Percentiles rank a stretch among this genome's conserved stretches.
Conservation (phyloP, 2,888 invertebrate genomes). For the Diarsia mendica region DNA sequence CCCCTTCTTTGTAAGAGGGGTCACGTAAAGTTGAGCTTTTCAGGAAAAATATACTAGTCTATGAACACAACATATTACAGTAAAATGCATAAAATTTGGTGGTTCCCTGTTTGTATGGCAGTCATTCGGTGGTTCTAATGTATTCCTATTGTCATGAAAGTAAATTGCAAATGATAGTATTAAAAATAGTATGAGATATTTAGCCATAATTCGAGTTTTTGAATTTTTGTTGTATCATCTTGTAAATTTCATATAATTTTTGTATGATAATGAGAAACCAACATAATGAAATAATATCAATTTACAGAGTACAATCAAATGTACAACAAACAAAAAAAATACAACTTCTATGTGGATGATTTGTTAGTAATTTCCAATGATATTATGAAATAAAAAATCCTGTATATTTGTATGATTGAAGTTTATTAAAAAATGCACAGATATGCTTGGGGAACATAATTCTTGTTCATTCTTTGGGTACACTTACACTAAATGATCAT, state of each 20-base stretch:
- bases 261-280: background rate
- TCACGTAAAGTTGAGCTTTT: too few species aligned
- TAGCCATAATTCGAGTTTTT: background rate
- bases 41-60: background rate
- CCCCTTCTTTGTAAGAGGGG: too few species aligned
- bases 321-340: background rate
- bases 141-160: conserved; percentile 42
- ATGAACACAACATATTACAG: conserved; percentile 47
- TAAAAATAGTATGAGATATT: background rate
- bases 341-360: conserved; percentile 24
- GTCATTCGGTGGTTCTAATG: conserved; percentile 58
- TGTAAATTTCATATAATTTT: background rate
- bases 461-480: conserved; percentile 65
- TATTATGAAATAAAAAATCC: conserved; percentile 59
- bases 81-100: conserved; percentile 23
- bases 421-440: conserved; percentile 73
- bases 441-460: conserved; percentile 69
- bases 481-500: conserved; percentile 57
- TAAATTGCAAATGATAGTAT: conserved; percentile 7
- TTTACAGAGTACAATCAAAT: background rate
- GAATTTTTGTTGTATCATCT: background rate
- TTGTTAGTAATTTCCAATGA: conserved; percentile 46
- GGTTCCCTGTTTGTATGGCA: conserved; percentile 46
- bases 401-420: conserved; percentile 50
- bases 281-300: conserved; percentile 2